These are phyloP conservation scores for Amphimedon queenslandica DNA, from an alignment of 37 sponge, comb jelly and placozoan species.

Conservation along the genomic window DNA sequence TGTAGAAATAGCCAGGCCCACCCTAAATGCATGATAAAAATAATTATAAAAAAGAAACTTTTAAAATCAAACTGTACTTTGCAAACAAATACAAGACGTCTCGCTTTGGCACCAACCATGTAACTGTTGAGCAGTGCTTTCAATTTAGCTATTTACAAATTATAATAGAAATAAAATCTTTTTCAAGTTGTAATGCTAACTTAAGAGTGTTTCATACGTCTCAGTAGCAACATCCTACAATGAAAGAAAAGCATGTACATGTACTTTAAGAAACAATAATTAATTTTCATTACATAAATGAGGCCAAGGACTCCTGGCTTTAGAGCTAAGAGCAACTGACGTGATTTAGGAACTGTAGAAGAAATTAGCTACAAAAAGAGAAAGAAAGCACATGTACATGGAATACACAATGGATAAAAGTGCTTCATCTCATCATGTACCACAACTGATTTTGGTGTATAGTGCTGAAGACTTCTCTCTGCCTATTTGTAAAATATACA, in stretches of 20 bases:
- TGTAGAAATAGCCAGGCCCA: conserved; percentile 51
- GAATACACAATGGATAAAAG: too few species aligned
- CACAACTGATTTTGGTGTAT: conserved; percentile 28
- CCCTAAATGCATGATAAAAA: too few species aligned
- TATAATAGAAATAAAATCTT: neutral
- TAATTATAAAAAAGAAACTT: too few species aligned
- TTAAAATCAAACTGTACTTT: conserved; percentile 30
- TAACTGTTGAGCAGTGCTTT: conserved; percentile 11
- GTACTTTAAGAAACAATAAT: too few species aligned
- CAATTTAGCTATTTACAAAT: conserved; percentile 2
- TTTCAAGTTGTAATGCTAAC: neutral
- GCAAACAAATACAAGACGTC: conserved; percentile 33
- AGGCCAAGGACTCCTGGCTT: conserved; percentile 15
- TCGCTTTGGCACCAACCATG: conserved; percentile 27
- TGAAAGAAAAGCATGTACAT: neutral
- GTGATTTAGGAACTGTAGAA: conserved; percentile 29
- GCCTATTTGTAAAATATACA: conserved; percentile 1
- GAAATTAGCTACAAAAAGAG: conserved; percentile 28
- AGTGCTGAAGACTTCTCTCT: conserved; percentile 22
- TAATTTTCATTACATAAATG: conserved; percentile 47
- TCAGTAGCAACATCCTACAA: conserved; percentile 26
- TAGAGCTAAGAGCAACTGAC: conserved; percentile 5
- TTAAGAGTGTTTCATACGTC: conserved; percentile 4
- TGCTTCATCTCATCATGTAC: too few species aligned
- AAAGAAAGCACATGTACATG: too few species aligned